Conservation (phyloP, 2,888 invertebrate species). For the Neoscelio sp. region DNA sequence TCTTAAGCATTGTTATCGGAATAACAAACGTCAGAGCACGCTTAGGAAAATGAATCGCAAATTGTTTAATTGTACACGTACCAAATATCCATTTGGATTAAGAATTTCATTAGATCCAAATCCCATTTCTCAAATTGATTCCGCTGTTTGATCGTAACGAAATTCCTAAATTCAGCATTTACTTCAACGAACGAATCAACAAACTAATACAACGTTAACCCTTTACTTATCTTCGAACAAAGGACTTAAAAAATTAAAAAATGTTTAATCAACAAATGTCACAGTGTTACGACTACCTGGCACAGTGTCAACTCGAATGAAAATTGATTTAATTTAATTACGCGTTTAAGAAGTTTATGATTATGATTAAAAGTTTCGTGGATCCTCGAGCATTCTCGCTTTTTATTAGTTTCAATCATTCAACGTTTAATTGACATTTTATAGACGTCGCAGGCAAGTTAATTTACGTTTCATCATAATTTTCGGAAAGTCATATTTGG, state of each 20-base stretch:
- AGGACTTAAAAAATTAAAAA: too few relatives aligned
- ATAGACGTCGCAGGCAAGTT: not conserved
- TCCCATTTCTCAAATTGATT: constrained; percentile 22
- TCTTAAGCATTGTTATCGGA: constrained; percentile 15
- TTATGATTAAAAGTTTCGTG: too few relatives aligned
- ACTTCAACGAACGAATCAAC: not conserved
- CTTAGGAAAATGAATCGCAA: constrained; percentile 26
- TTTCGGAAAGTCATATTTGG: too few relatives aligned
- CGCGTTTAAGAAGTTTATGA: too few relatives aligned
- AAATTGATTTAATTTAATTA: too few relatives aligned
- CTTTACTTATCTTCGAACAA: too few relatives aligned
- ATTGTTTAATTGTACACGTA: constrained; percentile 16
- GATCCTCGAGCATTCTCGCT: not conserved
- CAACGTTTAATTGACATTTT: not conserved
- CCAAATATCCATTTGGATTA: constrained; percentile 50
- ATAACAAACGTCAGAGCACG: constrained; percentile 24
- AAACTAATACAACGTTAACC: too few relatives aligned
- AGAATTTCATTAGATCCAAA: constrained; percentile 49
- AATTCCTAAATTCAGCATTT: not conserved
- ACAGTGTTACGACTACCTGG: too few relatives aligned
- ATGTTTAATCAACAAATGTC: too few relatives aligned
- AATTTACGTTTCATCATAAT: not conserved
- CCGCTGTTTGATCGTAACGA: not conserved
- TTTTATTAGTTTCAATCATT: constrained; percentile 1
- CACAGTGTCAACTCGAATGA: too few relatives aligned